These are phyloP conservation scores for Colletes collaris DNA, from an alignment of 2,888 invertebrate genomes.

Conservation along the genomic window DNA sequence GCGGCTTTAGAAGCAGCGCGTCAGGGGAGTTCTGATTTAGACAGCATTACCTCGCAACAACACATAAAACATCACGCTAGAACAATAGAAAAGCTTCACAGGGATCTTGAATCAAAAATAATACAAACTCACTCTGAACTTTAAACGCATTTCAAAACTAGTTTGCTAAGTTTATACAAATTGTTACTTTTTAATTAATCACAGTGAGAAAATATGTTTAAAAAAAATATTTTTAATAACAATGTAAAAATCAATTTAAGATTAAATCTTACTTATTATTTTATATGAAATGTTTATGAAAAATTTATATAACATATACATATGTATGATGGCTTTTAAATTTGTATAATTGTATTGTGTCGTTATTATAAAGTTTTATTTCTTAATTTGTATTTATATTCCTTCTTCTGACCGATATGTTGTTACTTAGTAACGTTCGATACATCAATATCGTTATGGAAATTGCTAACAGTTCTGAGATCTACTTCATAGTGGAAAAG, in stretches of 20 bases:
- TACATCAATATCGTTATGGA: slow-evolving; percentile 73
- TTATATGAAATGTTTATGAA: not conserved
- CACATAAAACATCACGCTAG: slow-evolving; percentile 92
- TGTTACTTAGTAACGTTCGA: slow-evolving; percentile 37
- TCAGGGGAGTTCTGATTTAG: slow-evolving; percentile 84
- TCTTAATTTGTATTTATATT: not conserved
- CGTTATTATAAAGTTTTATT: slow-evolving; percentile 27
- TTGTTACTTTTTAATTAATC: slow-evolving; percentile 2
- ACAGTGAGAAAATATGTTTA: not conserved
- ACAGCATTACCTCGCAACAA: slow-evolving; percentile 84
- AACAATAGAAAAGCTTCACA: slow-evolving; percentile 94
- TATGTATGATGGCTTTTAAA: not conserved
- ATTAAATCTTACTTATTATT: not conserved
- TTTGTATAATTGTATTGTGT: slow-evolving; percentile 17
- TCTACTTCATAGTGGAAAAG: not conserved
- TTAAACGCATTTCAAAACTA: slow-evolving; percentile 80
- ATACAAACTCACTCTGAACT: slow-evolving; percentile 90
- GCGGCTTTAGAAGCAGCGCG: slow-evolving; percentile 89
- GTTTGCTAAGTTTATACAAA: slow-evolving; percentile 17
- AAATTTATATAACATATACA: slow-evolving; percentile 12
- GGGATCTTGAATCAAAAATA: slow-evolving; percentile 90
- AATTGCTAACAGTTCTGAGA: slow-evolving; percentile 38
- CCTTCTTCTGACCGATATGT: not conserved
- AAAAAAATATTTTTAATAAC: slow-evolving; percentile 2
- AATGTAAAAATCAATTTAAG: not conserved